Evolutionary conservation across 2,113 vertebrate genomes (phyloP).

Genomic region (Nyctibius bracteatus): DNA sequence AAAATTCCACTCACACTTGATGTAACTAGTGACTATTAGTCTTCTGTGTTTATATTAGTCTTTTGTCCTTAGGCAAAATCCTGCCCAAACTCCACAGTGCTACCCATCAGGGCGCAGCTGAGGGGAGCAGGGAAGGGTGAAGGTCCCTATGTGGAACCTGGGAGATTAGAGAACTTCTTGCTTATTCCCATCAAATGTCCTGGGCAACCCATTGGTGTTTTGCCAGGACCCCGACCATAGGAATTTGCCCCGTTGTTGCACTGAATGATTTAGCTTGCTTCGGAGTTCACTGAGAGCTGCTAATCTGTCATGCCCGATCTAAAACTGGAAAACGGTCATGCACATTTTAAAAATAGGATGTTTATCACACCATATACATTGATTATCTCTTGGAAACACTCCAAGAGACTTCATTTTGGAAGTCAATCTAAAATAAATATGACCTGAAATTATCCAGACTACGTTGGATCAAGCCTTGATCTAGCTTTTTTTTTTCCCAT

Average conservation of each 20-base stretch:
- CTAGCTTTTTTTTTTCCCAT: background rate
- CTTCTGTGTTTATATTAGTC: background rate
- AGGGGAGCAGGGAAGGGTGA: background rate
- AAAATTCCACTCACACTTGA: background rate
- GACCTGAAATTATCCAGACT: background rate
- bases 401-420: background rate
- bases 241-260: background rate
- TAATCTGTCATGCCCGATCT: background rate
- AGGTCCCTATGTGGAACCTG: background rate
- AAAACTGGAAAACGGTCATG: background rate
- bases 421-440: background rate
- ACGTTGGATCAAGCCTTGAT: background rate
- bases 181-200: background rate
- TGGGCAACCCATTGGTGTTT: background rate
- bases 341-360: background rate
- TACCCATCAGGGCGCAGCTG: background rate
- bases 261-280: background rate
- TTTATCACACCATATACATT: constrained; percentile 7
- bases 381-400: constrained; percentile 11
- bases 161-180: background rate
- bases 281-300: background rate
- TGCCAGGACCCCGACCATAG: background rate
- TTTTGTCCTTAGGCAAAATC: background rate
- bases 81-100: background rate
- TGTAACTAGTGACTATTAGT: background rate